Evolutionary conservation across 2,113 vertebrate species (phyloP).

Genomic region (Tinamus guttatus): DNA sequence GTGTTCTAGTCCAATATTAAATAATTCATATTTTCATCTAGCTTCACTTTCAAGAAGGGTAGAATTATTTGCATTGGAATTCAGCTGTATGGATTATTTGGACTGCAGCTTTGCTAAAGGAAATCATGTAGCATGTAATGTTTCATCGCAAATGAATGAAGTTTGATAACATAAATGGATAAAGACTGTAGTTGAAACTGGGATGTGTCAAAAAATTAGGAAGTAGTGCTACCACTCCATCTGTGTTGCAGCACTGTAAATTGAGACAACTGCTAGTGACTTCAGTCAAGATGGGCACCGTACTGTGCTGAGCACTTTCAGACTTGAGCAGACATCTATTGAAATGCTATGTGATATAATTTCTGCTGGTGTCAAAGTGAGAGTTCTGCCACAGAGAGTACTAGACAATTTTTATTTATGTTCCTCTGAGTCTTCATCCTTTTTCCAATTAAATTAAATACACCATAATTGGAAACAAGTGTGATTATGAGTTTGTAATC

Average conservation of each 20-base stretch:
- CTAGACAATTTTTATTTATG: background rate
- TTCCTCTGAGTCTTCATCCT: background rate
- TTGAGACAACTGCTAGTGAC: background rate
- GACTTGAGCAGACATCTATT: background rate
- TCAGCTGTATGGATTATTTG: background rate
- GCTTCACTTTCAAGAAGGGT: background rate
- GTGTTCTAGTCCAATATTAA: background rate
- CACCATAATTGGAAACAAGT: background rate
- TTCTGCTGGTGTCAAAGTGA: background rate
- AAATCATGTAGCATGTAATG: background rate
- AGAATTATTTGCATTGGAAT: background rate
- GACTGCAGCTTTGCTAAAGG: background rate
- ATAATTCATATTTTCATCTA: background rate
- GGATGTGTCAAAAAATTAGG: background rate
- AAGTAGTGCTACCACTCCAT: background rate
- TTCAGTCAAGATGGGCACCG: background rate
- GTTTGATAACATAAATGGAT: background rate
- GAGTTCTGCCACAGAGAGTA: background rate
- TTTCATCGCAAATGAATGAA: background rate
- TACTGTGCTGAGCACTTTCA: background rate
- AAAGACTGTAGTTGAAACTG: background rate
- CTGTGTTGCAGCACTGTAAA: background rate
- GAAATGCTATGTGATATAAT: background rate
- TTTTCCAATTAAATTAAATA: background rate
- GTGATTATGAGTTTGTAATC: accelerated